Evolutionary conservation across 2,797 vertebrate genomes (phyloP).

Genomic region (Gallinago nigripennis): DNA sequence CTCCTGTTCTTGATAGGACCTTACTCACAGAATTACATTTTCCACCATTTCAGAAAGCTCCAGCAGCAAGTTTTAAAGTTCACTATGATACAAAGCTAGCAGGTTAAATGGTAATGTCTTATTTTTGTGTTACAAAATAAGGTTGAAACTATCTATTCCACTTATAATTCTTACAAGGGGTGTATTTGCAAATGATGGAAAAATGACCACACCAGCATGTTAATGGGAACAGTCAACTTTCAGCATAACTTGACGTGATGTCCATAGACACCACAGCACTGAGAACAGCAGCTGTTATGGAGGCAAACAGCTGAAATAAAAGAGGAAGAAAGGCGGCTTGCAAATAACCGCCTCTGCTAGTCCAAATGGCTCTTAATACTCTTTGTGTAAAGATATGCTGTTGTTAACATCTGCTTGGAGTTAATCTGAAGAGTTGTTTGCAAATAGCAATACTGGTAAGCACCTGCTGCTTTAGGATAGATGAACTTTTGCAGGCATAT

Average conservation of each 20-base stretch:
- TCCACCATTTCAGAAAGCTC: background rate
- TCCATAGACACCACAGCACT: background rate
- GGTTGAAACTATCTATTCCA: background rate
- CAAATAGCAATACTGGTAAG: constrained; percentile 55
- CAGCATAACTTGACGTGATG: background rate
- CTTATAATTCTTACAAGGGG: background rate
- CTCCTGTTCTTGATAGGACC: background rate
- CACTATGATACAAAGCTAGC: background rate
- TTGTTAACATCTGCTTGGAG: constrained; percentile 72
- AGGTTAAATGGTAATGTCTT: background rate
- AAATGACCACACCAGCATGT: background rate
- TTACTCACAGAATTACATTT: background rate
- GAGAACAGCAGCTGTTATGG: constrained; percentile 68
- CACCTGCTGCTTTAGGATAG: constrained; percentile 64
- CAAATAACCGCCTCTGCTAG: constrained; percentile 51
- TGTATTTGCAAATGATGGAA: background rate
- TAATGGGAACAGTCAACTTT: background rate
- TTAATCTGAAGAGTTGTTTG: constrained; percentile 72
- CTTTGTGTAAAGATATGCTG: constrained; percentile 56
- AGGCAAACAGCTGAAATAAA: constrained; percentile 75
- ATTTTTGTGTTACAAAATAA: background rate
- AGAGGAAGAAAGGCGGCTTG: constrained; percentile 69
- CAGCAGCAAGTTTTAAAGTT: background rate
- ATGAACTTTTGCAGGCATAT: constrained; percentile 56
- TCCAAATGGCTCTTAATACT: constrained; percentile 61